Conservation (phyloP, 2,113 vertebrate species). For the Deroptyus accipitrinus region DNA sequence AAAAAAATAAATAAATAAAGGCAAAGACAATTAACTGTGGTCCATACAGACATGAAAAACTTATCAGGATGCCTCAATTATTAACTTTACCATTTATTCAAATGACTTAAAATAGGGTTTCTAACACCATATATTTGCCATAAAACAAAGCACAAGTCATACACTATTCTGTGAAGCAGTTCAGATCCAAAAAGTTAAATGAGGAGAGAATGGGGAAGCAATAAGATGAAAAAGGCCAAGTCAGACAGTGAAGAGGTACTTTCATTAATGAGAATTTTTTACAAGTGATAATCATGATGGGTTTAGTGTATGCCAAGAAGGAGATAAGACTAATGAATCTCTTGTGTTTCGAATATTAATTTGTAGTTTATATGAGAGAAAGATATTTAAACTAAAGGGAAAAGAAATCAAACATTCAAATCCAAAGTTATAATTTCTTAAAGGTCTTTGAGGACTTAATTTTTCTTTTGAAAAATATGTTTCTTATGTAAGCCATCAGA, state of each 20-base stretch:
- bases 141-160: background rate
- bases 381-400: background rate
- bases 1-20: background rate
- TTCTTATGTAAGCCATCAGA: background rate
- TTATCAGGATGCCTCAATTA: background rate
- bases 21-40: background rate
- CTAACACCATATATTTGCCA: background rate
- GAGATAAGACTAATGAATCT: slow-evolving; percentile 16
- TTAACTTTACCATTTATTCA: background rate
- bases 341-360: background rate
- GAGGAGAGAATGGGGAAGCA: background rate
- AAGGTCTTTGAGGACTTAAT: background rate
- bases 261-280: slow-evolving; percentile 33
- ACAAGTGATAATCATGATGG: background rate
- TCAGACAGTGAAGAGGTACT: background rate
- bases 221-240: background rate
- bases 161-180: background rate
- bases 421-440: background rate
- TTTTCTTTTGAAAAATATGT: background rate
- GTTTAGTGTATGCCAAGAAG: background rate
- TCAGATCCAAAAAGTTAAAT: background rate
- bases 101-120: background rate
- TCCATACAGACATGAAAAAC: background rate
- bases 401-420: background rate
- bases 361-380: slow-evolving; percentile 8